These are phyloP conservation scores for Conomelus anceps DNA, from an alignment of 2,888 invertebrate species.

Conservation along the genomic window DNA sequence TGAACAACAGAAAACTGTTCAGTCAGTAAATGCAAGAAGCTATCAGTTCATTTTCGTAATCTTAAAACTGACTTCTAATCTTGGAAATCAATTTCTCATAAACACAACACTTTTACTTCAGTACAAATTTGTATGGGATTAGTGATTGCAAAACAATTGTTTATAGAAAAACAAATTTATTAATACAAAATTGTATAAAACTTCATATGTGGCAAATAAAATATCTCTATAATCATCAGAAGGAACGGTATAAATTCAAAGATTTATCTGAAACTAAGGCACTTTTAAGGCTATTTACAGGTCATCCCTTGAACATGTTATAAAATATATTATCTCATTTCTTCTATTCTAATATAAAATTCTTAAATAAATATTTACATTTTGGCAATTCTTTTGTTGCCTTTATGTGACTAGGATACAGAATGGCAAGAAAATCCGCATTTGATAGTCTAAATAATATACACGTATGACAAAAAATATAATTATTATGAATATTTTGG, in stretches of 20 bases:
- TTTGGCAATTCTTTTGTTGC: constrained; percentile 16
- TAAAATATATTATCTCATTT: constrained; percentile 6
- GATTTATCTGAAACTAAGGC: constrained; percentile 31
- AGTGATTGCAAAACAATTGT: not conserved
- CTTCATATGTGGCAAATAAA: constrained; percentile 27
- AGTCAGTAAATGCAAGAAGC: too few relatives aligned
- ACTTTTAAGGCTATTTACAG: constrained; percentile 32
- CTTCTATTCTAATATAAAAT: constrained; percentile 8
- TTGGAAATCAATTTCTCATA: too few relatives aligned
- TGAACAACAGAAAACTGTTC: too few relatives aligned
- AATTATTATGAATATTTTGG: not conserved
- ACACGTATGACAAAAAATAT: not conserved
- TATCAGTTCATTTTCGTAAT: too few relatives aligned
- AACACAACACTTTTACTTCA: too few relatives aligned
- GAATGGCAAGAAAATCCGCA: constrained; percentile 30
- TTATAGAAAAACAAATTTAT: constrained; percentile 8
- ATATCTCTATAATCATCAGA: constrained; percentile 20
- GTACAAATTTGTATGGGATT: not conserved
- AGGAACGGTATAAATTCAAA: constrained; percentile 32
- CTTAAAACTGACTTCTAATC: too few relatives aligned
- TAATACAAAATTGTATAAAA: constrained; percentile 26
- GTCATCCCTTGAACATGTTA: not conserved
- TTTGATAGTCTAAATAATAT: not conserved
- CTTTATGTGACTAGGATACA: constrained; percentile 30
- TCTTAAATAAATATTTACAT: constrained; percentile 17